phyloP scores from a whole-genome alignment of 1,140 invertebrate species.

The Euglossa dilemma region DNA sequence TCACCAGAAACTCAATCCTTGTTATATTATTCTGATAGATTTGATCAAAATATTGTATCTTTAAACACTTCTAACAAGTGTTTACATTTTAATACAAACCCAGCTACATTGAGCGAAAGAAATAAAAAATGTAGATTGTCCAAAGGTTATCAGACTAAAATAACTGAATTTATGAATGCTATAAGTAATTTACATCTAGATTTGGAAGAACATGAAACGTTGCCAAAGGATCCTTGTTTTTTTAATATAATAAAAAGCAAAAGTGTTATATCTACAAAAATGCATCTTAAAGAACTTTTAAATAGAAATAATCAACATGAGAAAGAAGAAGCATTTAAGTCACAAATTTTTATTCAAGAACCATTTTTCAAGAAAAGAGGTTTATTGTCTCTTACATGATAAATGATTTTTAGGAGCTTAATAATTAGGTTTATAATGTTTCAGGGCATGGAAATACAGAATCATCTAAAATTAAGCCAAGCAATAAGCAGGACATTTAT shows the following conservation, averaged over 20 bases:
- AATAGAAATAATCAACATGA: background rate
- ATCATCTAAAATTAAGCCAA: background rate
- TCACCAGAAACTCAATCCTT: conserved; percentile 14
- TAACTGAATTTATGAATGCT: conserved; percentile 3
- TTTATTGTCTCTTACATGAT: background rate
- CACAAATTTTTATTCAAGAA: background rate
- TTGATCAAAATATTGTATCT: background rate
- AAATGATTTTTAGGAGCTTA: no score
- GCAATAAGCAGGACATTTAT: background rate
- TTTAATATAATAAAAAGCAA: background rate
- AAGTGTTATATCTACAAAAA: background rate
- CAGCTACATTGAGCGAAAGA: background rate
- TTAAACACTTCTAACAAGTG: background rate
- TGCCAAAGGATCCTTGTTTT: background rate
- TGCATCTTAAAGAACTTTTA: background rate
- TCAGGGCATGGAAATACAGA: background rate
- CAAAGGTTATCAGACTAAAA: background rate
- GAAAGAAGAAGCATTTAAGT: background rate
- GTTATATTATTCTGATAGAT: conserved; percentile 12
- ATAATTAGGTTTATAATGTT: background rate
- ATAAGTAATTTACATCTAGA: background rate
- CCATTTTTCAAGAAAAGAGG: background rate
- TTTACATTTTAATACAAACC: background rate
- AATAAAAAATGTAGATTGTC: background rate
- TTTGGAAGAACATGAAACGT: conserved; percentile 8